These are phyloP conservation scores for Rousettus leschenaultii DNA, from an alignment of 2,113 vertebrate species.

Conservation along the genomic window DNA sequence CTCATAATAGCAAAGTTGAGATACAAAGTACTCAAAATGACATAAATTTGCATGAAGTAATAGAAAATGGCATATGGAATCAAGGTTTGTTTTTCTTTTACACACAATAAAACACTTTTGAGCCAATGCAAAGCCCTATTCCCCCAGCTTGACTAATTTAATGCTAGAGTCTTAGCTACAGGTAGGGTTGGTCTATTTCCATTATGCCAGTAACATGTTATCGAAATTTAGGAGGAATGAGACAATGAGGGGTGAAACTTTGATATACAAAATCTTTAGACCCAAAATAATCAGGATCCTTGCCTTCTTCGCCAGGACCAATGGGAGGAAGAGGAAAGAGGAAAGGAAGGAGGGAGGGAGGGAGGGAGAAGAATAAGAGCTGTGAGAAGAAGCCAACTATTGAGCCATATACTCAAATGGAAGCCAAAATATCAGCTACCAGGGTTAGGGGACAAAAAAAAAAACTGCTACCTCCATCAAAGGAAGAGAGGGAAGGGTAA, in stretches of 20 bases:
- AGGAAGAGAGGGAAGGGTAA: neutral
- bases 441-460: neutral
- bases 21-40: neutral
- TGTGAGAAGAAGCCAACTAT: neutral
- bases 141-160: neutral
- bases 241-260: neutral
- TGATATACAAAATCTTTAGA: neutral
- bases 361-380: too few species aligned
- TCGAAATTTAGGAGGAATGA: neutral
- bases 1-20: conserved; percentile 42
- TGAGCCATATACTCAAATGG: neutral
- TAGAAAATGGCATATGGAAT: conserved; percentile 16
- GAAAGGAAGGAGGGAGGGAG: too few species aligned
- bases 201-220: neutral
- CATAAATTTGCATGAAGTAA: conserved; percentile 49
- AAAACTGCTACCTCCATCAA: neutral
- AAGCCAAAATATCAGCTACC: neutral
- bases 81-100: conserved; percentile 17
- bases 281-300: neutral
- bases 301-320: neutral
- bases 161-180: neutral
- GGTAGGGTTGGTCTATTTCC: neutral
- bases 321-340: neutral
- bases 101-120: neutral
- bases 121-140: neutral